Base-by-base conservation (phyloP, 2,113 vertebrate species). In the Chascanopsetta lugubris region DNA sequence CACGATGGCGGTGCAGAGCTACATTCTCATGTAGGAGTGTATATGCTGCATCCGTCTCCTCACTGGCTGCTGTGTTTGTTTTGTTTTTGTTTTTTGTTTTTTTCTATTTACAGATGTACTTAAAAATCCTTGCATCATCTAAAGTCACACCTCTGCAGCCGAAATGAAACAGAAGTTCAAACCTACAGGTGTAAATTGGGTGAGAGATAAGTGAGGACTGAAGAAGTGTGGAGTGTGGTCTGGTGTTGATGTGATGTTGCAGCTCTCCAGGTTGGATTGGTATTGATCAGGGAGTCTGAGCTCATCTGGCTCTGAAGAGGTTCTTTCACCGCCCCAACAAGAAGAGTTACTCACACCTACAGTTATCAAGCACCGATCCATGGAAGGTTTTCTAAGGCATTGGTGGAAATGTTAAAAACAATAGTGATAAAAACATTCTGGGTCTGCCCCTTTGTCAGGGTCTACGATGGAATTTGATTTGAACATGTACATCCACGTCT, bases 11-110 rank as follows among this genome's bases (percentile, higher is more conserved):
- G 53, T 20, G 22, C 24, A 36, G 8, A 61, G 26, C 27, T n/a
- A 15, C 38, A 27, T 38, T 15, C 34, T 38, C 69, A 65, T 58
- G 56, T 5, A 1, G 15, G 8, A 25, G 42, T 24, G 32, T 15
- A 32, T 63, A 61, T 73, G 49, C 21, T 47, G 57, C 40, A 10
- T 6, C 10, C 24, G 51, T 20, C 29, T 21, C 13, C 10, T 43
- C n/a, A 20, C 20, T 29, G 38, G 24, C 5, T 20, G 38, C 24
- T 59, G 56, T n/a, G 5, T 18, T 15, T 17, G n/a, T n/a, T n/a
- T n/a, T n/a, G n/a, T n/a, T n/a, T n/a, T n/a, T n/a, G n/a, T n/a
- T n/a, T n/a, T n/a, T n/a, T n/a, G n/a, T 42, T 38, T 38, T 15
- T 38, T 15, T 2, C 34, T 15, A 11, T 38, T 38, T 17, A 38